These are phyloP conservation scores for Vanessa cardui DNA, from an alignment of 2,888 invertebrate genomes.

Conservation along the genomic window DNA sequence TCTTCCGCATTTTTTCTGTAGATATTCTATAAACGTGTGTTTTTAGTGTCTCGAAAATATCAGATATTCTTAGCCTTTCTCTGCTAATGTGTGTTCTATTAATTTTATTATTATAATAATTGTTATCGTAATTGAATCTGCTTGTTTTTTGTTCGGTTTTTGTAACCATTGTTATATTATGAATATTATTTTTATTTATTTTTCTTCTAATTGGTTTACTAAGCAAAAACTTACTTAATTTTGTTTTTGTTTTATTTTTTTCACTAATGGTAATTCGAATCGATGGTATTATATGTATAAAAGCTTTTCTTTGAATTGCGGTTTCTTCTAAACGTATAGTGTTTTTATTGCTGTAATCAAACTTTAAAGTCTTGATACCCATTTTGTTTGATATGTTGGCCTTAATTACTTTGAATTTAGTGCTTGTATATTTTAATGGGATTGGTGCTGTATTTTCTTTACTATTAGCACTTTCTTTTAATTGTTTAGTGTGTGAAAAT, in stretches of 20 bases:
- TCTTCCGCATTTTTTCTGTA: conserved; percentile 8
- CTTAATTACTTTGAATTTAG: no score
- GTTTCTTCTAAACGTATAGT: no score
- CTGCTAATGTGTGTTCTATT: background rate
- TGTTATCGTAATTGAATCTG: background rate
- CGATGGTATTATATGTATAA: background rate
- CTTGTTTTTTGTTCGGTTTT: background rate
- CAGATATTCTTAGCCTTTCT: background rate
- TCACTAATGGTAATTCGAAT: background rate
- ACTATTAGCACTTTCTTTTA: no score
- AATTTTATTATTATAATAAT: background rate
- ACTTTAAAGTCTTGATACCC: no score
- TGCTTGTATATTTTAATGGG: no score
- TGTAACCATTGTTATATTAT: background rate
- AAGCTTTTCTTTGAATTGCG: no score
- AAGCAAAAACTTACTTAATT: background rate
- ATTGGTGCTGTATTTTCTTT: no score
- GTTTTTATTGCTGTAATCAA: no score
- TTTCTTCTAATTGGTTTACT: background rate
- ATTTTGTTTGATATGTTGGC: no score
- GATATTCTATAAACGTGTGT: background rate
- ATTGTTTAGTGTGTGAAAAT: no score
- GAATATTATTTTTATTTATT: background rate
- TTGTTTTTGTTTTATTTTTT: background rate
- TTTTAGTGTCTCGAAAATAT: background rate